Evolutionary conservation across 53 echinoderm and acorn worm species (phyloP).

Genomic region (Arbacia lixula): DNA sequence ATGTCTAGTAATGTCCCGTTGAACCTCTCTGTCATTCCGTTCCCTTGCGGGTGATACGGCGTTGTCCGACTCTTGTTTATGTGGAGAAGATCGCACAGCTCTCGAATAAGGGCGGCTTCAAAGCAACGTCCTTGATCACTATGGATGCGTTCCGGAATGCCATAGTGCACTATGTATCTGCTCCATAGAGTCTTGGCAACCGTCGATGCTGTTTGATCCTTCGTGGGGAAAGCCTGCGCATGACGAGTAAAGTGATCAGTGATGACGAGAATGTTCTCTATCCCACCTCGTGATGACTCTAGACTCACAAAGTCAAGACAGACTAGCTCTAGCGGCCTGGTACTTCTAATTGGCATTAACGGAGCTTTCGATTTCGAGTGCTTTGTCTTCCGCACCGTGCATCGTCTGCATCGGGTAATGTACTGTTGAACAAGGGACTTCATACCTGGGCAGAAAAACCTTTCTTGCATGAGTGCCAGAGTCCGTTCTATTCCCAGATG

Average conservation of each 20-base stretch:
- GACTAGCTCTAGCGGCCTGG: too few species aligned
- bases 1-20: constrained; percentile 48
- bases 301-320: too few species aligned
- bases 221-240: constrained; percentile 65
- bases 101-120: constrained; percentile 50
- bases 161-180: constrained; percentile 54
- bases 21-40: constrained; percentile 47
- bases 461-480: too few species aligned
- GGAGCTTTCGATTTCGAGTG: too few species aligned
- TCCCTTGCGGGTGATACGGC: constrained; percentile 60
- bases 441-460: too few species aligned
- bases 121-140: constrained; percentile 65
- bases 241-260: constrained; percentile 67
- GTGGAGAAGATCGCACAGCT: constrained; percentile 40
- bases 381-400: too few species aligned
- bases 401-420: too few species aligned
- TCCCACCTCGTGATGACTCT: too few species aligned
- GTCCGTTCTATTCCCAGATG: too few species aligned
- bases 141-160: constrained; percentile 58
- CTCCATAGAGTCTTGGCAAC: constrained; percentile 56
- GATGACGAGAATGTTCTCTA: constrained; percentile 54
- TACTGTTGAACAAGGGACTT: too few species aligned
- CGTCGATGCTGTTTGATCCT: constrained; percentile 55
- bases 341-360: too few species aligned
- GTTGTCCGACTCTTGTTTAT: constrained; percentile 55